phyloP scores from a whole-genome alignment of 2,113 vertebrate genomes.

The Panthera leo region DNA sequence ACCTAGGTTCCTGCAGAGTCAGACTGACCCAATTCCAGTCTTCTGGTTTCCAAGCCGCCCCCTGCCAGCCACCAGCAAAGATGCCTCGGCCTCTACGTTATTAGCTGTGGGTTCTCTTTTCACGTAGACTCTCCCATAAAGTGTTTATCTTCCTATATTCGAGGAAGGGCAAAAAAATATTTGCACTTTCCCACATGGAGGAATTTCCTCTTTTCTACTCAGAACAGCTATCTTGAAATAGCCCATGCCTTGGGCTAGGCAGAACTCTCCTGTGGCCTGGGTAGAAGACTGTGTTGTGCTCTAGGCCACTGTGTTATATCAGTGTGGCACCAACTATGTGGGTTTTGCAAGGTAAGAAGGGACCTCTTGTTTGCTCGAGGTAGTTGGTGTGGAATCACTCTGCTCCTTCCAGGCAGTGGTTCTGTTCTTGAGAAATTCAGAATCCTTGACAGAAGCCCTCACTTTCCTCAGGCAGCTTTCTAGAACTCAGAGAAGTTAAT shows the following conservation, averaged over 20 bases:
- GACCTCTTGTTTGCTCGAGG: not conserved
- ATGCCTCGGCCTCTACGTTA: not conserved
- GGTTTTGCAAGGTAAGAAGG: not conserved
- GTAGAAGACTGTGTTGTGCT: not conserved
- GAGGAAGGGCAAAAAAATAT: not conserved
- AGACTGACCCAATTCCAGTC: not conserved
- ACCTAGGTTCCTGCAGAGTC: not conserved
- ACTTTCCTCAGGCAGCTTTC: not conserved
- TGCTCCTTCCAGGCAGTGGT: not conserved
- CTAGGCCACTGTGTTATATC: too few species aligned
- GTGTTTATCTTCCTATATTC: not conserved
- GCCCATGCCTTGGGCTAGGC: not conserved
- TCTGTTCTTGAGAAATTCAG: not conserved
- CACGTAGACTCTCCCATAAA: not conserved
- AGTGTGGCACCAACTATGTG: not conserved
- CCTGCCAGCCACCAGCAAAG: not conserved
- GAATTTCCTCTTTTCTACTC: not conserved
- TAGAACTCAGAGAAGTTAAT: not conserved
- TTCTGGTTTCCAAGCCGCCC: not conserved
- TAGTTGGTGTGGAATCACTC: not conserved
- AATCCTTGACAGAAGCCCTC: not conserved
- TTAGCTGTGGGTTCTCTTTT: not conserved
- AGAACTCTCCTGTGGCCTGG: not conserved
- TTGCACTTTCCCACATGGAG: not conserved
- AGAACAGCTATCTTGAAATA: not conserved